Percentiles rank a stretch among this genome's conserved stretches.
Evolutionary conservation across 2,797 vertebrate species (phyloP).

Genomic region (Pterois miles): DNA sequence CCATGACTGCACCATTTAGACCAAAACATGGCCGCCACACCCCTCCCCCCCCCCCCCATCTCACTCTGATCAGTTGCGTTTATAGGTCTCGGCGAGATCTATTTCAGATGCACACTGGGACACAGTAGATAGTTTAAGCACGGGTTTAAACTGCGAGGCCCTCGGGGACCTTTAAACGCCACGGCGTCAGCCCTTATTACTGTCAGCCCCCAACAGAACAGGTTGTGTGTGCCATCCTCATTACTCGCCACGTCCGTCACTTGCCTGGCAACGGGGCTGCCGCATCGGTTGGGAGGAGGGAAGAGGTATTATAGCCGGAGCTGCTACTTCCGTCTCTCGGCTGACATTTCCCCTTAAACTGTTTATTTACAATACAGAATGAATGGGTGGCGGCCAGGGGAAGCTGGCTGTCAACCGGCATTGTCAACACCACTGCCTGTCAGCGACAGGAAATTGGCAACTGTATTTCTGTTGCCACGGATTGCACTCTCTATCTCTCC

Average conservation of each 20-base stretch:
- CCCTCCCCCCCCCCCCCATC: background rate
- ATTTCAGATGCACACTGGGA: constrained; percentile 38
- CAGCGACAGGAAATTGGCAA: constrained; percentile 77
- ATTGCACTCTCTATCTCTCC: constrained; percentile 53
- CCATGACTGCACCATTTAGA: constrained; percentile 50
- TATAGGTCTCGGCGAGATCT: constrained; percentile 59
- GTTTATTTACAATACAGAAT: constrained; percentile 78
- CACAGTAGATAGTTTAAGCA: constrained; percentile 44
- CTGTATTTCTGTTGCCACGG: constrained; percentile 66
- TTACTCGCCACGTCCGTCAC: constrained; percentile 78
- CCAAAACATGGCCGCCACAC: constrained; percentile 17
- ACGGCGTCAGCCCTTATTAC: constrained; percentile 73
- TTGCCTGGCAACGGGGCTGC: constrained; percentile 48
- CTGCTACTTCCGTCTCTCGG: constrained; percentile 50
- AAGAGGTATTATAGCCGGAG: constrained; percentile 55
- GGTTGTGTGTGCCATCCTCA: constrained; percentile 77
- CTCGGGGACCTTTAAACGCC: constrained; percentile 71
- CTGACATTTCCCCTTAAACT: constrained; percentile 78
- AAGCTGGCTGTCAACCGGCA: constrained; percentile 72
- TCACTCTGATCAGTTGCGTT: constrained; percentile 55
- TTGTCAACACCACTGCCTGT: constrained; percentile 74
- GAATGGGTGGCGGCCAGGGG: constrained; percentile 64
- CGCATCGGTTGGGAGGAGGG: constrained; percentile 28
- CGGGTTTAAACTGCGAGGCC: constrained; percentile 57
- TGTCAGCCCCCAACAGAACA: constrained; percentile 68